phyloP scores from a whole-genome alignment of 1,140 invertebrate species.

The Agrypnia vestita region DNA sequence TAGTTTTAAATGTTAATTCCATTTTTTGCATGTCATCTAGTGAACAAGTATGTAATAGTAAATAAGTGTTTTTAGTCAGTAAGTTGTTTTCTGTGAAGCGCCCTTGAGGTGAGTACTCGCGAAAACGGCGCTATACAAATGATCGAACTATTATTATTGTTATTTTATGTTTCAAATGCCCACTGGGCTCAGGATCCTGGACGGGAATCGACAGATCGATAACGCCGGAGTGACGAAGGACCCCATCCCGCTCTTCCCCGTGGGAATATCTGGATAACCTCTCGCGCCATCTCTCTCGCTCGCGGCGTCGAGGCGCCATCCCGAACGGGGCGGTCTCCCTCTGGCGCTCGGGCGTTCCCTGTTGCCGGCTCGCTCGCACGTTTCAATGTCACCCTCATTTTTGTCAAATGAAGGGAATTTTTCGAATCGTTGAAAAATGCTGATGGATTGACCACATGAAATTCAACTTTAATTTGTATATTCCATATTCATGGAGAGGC shows the following conservation, averaged over 20 bases:
- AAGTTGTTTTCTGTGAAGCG: too few relatives aligned
- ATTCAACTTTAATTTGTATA: too few relatives aligned
- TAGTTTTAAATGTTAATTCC: too few relatives aligned
- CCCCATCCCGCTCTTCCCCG: constrained; percentile 18
- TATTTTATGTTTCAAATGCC: constrained; percentile 22
- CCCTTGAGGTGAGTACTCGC: too few relatives aligned
- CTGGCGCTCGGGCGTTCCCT: neutral
- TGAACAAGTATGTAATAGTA: too few relatives aligned
- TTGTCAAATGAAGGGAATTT: neutral
- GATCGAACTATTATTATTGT: too few relatives aligned
- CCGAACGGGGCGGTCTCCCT: neutral
- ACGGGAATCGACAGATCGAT: constrained; percentile 35
- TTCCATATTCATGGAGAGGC: too few relatives aligned
- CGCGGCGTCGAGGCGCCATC: constrained; percentile 21
- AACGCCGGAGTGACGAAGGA: constrained; percentile 40
- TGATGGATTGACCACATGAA: too few relatives aligned
- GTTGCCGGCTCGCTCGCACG: constrained; percentile 15
- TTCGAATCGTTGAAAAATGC: neutral
- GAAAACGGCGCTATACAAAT: too few relatives aligned
- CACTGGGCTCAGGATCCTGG: constrained; percentile 14
- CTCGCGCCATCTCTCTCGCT: neutral
- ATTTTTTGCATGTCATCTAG: too few relatives aligned
- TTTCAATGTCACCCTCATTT: constrained; percentile 6
- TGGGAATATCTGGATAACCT: neutral
- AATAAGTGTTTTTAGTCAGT: too few relatives aligned